Evolutionary conservation across 2,113 vertebrate genomes (phyloP), one percentile per base, ranked within the genome.

Genomic region (Notothenia rossii): DNA sequence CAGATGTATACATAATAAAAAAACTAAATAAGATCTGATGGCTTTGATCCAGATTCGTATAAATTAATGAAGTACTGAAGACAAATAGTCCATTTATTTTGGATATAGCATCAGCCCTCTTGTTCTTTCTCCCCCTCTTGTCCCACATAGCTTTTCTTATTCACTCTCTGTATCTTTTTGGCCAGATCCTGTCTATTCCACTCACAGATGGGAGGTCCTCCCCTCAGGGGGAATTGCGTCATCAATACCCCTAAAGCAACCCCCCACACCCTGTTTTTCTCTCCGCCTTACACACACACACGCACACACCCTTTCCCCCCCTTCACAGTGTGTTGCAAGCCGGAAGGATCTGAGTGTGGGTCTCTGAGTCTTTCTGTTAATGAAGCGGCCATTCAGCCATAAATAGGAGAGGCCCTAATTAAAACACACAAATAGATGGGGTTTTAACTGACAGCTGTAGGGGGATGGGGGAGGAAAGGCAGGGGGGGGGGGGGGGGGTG

Each of bases 171-270:
- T 20, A 65, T 45, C 13, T 63, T 49, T 58, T 65, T 75, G 83
- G 77, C 75, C 61, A 50, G 77, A 86, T 91, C 65, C 48, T 17
- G 46, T 79, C 82, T 81, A 25, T 79, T 89, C 78, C 56, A 50
- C 79, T 89, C 88, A 90, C 90, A 93, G 92, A 93, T 91, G 91
- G 89, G 85, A 91, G 90, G 86, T 83, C 88, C 87, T 65, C 65
- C 81, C 82, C 89, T 86, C 70, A 43, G 58, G 90, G 87, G 88
- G 91, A 88, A 90, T 87, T 82, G 53, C 91, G 18, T 94, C 91
- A 90, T 86, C 84, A 89, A 85, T 85, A 87, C 75, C 84, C 90
- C 88, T 81, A 14, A 83, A 88, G 91, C 88, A 84, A 84, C 82
- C 82, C 82, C 87, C 88, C 91, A 82, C 90, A 86, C 75, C 79